Evolutionary conservation across 2,888 invertebrate species (phyloP).

Genomic region (Hanleya hanleyi): DNA sequence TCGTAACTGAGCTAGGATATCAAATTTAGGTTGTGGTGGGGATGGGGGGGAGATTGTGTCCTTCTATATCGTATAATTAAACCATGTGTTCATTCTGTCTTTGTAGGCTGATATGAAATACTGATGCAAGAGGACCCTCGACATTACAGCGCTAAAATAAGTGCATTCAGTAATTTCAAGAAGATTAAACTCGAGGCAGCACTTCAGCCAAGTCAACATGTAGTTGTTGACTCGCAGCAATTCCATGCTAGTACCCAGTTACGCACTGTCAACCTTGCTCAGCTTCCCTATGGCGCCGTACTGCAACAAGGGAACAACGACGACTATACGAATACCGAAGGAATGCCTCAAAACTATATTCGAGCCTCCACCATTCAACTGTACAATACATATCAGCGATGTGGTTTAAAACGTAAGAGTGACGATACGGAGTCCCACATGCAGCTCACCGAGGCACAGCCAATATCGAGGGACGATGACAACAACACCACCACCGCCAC

Average conservation of each 20-base stretch:
- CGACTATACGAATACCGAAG: constrained; percentile 30
- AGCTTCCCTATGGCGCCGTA: constrained; percentile 7
- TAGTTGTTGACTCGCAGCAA: constrained; percentile 37
- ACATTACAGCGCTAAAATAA: constrained; percentile 51
- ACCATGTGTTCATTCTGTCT: no score
- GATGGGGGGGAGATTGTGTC: no score
- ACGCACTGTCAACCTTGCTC: background rate
- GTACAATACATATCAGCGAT: constrained; percentile 79
- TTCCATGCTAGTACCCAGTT: background rate
- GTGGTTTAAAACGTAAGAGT: constrained; percentile 72
- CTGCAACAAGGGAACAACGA: constrained; percentile 41
- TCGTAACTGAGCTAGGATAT: no score
- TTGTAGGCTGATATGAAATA: background rate
- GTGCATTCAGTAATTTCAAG: constrained; percentile 64
- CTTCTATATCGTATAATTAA: no score
- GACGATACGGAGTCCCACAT: constrained; percentile 62
- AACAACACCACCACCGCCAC: constrained; percentile 41
- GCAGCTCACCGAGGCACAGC: constrained; percentile 67
- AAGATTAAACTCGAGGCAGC: constrained; percentile 64
- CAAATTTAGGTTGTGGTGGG: no score
- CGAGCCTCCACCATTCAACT: constrained; percentile 82
- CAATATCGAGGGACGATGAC: constrained; percentile 72
- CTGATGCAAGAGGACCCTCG: constrained; percentile 67
- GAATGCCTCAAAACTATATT: constrained; percentile 77
- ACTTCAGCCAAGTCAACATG: constrained; percentile 49